Conservation (phyloP, 2,113 vertebrate genomes). For the Coryphaenoides rupestris region DNA sequence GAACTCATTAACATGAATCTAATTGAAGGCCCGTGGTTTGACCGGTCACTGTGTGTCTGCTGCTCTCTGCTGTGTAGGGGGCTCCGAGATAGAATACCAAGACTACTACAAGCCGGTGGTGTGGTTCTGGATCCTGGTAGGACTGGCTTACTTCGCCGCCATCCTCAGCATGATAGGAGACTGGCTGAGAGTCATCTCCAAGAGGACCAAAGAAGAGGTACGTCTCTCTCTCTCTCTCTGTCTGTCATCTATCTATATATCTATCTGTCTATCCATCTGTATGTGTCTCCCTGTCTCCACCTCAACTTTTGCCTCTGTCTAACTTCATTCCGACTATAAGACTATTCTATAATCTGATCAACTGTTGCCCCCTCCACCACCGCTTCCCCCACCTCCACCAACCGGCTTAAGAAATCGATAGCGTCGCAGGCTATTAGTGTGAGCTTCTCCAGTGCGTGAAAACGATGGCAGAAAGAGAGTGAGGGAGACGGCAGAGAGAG, state of each 20-base stretch:
- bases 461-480: slow-evolving; percentile 2
- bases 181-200: slow-evolving; percentile 89
- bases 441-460: slow-evolving; percentile 31
- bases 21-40: not conserved
- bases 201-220: slow-evolving; percentile 96
- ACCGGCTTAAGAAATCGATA: slow-evolving; percentile 31
- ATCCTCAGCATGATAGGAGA: slow-evolving; percentile 98
- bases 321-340: slow-evolving; percentile 43
- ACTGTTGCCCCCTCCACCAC: not conserved
- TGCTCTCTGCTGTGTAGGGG: slow-evolving; percentile 69
- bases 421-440: slow-evolving; percentile 25
- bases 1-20: not conserved
- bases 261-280: not conserved
- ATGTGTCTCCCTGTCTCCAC: slow-evolving; percentile 2
- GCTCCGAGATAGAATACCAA: slow-evolving; percentile 87
- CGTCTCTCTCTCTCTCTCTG: not conserved
- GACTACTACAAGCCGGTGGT: slow-evolving; percentile 93
- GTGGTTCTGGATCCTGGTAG: slow-evolving; percentile 96
- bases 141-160: slow-evolving; percentile 92
- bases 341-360: slow-evolving; percentile 46
- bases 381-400: slow-evolving; percentile 1
- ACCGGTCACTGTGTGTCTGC: slow-evolving; percentile 13
- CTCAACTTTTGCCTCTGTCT: slow-evolving; percentile 47
- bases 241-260: not conserved
- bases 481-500: not conserved